Conservation (phyloP, 2,888 invertebrate genomes). For the Mellilla xanthometata region DNA sequence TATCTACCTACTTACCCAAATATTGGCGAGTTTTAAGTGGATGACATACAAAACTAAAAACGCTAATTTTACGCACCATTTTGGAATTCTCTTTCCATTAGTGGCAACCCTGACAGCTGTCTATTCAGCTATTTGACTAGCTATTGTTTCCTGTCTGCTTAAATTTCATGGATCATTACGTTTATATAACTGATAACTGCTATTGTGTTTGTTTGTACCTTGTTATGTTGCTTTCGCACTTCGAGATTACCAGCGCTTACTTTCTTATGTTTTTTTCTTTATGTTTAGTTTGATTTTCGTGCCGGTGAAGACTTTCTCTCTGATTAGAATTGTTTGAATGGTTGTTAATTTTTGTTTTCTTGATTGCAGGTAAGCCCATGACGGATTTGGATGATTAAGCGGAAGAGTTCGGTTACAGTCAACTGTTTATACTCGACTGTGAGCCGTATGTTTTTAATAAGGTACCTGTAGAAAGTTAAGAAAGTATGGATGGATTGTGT, state of each 20-base stretch:
- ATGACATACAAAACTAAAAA: no score
- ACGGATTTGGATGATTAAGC: constrained; percentile 1
- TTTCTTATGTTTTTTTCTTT: constrained; percentile 11
- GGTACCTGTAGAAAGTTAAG: no score
- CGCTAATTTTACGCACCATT: constrained; percentile 1
- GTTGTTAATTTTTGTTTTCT: constrained; percentile 9
- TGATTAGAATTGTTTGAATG: constrained; percentile 6
- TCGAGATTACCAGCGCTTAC: no score
- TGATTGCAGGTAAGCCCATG: constrained; percentile 27
- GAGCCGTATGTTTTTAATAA: no score
- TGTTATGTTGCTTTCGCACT: constrained; percentile 6
- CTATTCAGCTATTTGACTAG: constrained; percentile 2
- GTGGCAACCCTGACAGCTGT: constrained; percentile 10
- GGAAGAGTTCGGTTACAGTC: no score
- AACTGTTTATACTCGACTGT: no score
- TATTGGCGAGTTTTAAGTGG: no score
- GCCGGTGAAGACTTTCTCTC: constrained; percentile 11
- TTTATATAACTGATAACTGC: constrained; percentile 15
- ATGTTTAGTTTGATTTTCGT: constrained; percentile 1
- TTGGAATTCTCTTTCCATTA: not conserved
- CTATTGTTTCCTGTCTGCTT: constrained; percentile 17
- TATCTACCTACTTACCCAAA: no score
- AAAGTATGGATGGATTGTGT: no score
- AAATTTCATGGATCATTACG: constrained; percentile 19
- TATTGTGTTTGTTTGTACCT: constrained; percentile 10